Evolutionary conservation across 1,140 invertebrate species (phyloP).

Genomic region (Ganaspis sp.): DNA sequence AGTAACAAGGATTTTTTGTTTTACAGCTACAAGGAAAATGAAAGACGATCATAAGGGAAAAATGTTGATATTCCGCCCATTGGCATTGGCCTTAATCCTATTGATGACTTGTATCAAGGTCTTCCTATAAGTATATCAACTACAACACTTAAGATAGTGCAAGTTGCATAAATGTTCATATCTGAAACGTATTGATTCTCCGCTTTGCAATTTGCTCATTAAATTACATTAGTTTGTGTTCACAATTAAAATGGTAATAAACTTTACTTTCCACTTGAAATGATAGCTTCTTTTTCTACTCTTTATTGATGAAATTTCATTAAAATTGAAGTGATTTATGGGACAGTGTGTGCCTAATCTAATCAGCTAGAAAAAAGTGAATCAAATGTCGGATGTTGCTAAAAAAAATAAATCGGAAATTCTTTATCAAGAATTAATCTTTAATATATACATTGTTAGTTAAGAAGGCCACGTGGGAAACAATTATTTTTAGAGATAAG

Average conservation of each 20-base stretch:
- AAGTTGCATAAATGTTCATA: conserved; percentile 1
- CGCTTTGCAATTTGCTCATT: conserved; percentile 2
- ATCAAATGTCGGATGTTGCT: no score
- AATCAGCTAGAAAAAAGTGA: no score
- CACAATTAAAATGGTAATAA: neutral
- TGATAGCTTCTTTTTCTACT: no score
- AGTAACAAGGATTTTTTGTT: no score
- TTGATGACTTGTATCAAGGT: conserved; percentile 35
- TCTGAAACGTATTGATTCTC: conserved; percentile 16
- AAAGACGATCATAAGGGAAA: neutral
- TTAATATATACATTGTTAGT: neutral
- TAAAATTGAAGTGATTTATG: no score
- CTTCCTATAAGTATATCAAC: conserved; percentile 15
- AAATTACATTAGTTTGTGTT: conserved; percentile 7
- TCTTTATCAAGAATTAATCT: no score
- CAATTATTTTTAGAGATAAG: neutral
- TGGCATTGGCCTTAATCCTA: conserved; percentile 62
- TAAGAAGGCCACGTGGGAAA: neutral
- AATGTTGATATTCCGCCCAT: conserved; percentile 15
- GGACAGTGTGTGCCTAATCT: no score
- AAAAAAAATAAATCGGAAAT: no score
- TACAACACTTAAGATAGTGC: conserved; percentile 12
- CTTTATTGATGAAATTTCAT: no score
- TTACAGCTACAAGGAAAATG: neutral
- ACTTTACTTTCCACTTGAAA: neutral